Evolutionary conservation across 2,113 vertebrate species (phyloP), one percentile per base, ranked within the genome.

Genomic region (Anhinga anhinga): DNA sequence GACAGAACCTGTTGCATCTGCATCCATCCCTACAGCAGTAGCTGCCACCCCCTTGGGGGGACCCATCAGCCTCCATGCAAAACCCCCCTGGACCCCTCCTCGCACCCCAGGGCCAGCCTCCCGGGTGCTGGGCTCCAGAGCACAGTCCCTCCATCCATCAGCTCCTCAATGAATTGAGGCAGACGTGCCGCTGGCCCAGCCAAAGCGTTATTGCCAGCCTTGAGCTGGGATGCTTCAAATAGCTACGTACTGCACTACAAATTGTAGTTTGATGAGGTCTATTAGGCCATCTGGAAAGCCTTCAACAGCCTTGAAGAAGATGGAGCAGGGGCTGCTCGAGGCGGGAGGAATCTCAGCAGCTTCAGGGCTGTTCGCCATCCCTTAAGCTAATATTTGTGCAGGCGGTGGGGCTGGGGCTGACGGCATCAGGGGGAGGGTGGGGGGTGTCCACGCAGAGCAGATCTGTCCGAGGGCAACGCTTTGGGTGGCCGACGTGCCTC

Each of bases 261-360:
- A 96, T 80, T 89, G 82, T 77, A 61, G 72, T 95, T 87, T 91
- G 95, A 97, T 90, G 93, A 96, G 77, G 69, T 81, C 91, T 93
- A 82, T 96, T 47, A 93, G 86, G 88, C 94, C 94, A 97, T 97
- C 95, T 94, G 95, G 96, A 82, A 1, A 12, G 88, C 88, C 79
- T 95, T 87, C 79, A 90, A 53, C 85, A 82, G 91, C 82, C 84
- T 66, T 73, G 94, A 96, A 93, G 86, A 82, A 92, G 76, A 80
- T 61, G 84, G 55, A 96, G 85, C 87, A 82, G 67, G 73, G 56
- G 58, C 74, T 93, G 83, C 88, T 71, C 1, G 5, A 93, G 82
- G 79, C 40, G 5, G 93, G 65, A 95, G 58, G 69, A 79, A 93
- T 66, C 82, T 86, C 9, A 4, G 82, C 3, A 10, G 45, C 61